phyloP scores from a whole-genome alignment of 2,113 vertebrate species.

The Plecotus auritus region DNA sequence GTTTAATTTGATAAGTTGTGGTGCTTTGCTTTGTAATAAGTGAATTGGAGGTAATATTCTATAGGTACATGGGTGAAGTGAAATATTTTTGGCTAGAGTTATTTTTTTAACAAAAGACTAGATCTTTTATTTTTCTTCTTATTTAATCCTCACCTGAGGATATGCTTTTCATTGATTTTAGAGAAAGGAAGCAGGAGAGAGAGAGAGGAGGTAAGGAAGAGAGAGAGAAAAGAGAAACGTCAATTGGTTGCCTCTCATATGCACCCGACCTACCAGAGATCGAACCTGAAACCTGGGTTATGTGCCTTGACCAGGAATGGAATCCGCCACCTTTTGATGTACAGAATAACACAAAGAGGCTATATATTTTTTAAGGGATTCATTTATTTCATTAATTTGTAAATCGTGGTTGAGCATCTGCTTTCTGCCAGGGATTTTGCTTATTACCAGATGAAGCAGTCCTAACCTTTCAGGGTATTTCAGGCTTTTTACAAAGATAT shows the following conservation, averaged over 20 bases:
- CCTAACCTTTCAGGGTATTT: background rate
- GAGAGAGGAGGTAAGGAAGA: too few species aligned
- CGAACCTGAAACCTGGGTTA: background rate
- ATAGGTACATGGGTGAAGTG: background rate
- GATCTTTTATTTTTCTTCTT: background rate
- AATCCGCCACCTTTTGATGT: background rate
- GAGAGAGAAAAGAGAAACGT: background rate
- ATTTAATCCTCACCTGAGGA: background rate
- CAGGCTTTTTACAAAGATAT: background rate
- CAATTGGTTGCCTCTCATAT: background rate
- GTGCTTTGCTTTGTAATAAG: background rate
- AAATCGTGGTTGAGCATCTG: background rate
- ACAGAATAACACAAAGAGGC: background rate
- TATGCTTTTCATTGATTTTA: background rate
- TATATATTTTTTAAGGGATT: background rate
- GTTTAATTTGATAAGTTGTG: constrained; percentile 12
- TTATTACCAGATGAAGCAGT: constrained; percentile 17
- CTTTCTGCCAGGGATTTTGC: background rate
- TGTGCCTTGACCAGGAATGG: too few species aligned
- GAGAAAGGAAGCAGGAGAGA: background rate
- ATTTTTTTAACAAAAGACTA: background rate
- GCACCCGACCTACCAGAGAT: background rate
- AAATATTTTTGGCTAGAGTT: background rate
- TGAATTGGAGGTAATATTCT: background rate
- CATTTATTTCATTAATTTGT: constrained; percentile 34